Percentiles rank a stretch among this genome's conserved stretches.
phyloP scores from a whole-genome alignment of 2,797 vertebrate species.

The Pterois miles region DNA sequence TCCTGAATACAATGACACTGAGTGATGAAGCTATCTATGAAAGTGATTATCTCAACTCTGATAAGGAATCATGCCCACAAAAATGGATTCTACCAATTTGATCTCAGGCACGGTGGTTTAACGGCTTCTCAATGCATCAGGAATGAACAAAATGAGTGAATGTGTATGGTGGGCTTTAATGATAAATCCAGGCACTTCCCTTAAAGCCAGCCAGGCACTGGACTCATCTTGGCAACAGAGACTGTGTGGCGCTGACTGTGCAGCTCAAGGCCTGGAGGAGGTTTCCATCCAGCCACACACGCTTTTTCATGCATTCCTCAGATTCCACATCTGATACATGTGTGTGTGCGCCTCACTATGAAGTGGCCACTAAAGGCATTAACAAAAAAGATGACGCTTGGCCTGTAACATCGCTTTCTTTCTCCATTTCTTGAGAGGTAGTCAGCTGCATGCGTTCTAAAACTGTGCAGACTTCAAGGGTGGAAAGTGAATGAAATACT shows the following conservation, averaged over 20 bases:
- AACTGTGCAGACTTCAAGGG: neutral
- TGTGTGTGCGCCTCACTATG: neutral
- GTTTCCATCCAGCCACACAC: constrained; percentile 40
- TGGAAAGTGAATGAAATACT: neutral
- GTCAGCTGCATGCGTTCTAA: neutral
- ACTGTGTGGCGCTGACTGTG: constrained; percentile 32
- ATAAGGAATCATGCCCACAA: neutral
- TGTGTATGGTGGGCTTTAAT: constrained; percentile 8
- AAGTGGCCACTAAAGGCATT: constrained; percentile 1
- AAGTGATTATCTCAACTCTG: neutral
- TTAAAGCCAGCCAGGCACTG: constrained; percentile 23
- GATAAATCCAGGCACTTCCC: constrained; percentile 50
- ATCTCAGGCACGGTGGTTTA: neutral
- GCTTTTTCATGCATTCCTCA: constrained; percentile 70
- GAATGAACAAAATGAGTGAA: neutral
- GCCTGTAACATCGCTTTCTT: neutral
- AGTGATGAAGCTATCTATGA: neutral
- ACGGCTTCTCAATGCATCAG: neutral
- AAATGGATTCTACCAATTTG: neutral
- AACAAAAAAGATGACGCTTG: neutral
- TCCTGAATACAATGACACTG: neutral
- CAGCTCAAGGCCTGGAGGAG: constrained; percentile 55
- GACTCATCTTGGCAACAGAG: constrained; percentile 30
- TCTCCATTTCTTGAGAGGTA: neutral
- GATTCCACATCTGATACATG: constrained; percentile 65